Evolutionary conservation across 2,113 vertebrate species (phyloP).

Genomic region (Meriones unguiculatus): DNA sequence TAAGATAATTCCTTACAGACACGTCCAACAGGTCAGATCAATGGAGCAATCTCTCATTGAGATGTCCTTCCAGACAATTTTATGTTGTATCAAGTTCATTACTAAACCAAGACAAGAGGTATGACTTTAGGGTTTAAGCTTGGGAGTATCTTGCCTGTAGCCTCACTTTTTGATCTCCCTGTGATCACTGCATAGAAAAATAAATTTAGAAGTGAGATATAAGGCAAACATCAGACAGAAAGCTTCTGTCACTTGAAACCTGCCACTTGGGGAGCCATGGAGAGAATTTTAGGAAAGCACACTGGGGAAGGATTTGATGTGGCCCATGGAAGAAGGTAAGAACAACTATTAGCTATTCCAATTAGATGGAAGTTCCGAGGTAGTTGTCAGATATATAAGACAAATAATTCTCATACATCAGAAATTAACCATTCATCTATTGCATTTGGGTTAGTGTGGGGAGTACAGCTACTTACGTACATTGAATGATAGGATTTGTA

Average conservation of each 20-base stretch:
- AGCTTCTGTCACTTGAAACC: no score
- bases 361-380: not conserved
- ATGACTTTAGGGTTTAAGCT: not conserved
- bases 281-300: not conserved
- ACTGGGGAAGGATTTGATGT: not conserved
- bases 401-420: not conserved
- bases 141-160: accelerated
- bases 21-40: not conserved
- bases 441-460: accelerated
- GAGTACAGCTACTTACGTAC: not conserved
- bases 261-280: accelerated
- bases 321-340: not conserved
- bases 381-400: not conserved
- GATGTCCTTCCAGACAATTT: not conserved
- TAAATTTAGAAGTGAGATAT: not conserved
- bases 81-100: not conserved
- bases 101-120: not conserved
- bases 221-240: not conserved
- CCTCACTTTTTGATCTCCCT: not conserved
- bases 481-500: not conserved
- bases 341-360: not conserved
- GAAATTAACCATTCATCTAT: not conserved
- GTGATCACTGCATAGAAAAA: not conserved
- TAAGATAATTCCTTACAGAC: no score
- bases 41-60: not conserved